These are phyloP conservation scores for Monarcha castaneiventris DNA, from an alignment of 2,113 vertebrate genomes.

Conservation along the genomic window DNA sequence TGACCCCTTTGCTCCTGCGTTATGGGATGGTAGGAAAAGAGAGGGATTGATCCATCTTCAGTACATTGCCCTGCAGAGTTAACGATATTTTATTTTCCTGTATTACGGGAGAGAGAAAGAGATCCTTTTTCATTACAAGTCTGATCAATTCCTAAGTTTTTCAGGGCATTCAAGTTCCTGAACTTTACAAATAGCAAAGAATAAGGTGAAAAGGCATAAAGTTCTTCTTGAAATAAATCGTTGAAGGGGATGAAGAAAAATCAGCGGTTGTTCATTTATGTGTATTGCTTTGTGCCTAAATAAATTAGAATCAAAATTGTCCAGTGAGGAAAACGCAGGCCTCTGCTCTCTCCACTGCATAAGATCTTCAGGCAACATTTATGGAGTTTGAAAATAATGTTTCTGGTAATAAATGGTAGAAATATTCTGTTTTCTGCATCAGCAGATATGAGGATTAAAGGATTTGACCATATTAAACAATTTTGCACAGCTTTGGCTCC, in stretches of 20 bases:
- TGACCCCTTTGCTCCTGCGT: conserved; percentile 36
- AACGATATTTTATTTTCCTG: conserved; percentile 59
- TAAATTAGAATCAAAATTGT: conserved; percentile 75
- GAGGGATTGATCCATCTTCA: conserved; percentile 48
- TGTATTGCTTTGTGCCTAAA: conserved; percentile 62
- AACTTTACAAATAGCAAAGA: conserved; percentile 17
- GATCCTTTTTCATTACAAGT: conserved; percentile 46
- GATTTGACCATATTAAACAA: conserved; percentile 79
- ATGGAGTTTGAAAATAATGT: conserved; percentile 75
- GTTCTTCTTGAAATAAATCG: conserved; percentile 20
- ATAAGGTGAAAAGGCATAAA: conserved; percentile 1
- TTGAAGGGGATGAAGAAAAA: conserved; percentile 32
- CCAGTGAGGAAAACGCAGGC: conserved; percentile 49
- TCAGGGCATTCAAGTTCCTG: conserved; percentile 22
- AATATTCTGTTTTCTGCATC: conserved; percentile 80
- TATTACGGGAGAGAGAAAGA: conserved; percentile 2
- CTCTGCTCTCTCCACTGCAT: conserved; percentile 57
- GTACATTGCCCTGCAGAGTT: conserved; percentile 40
- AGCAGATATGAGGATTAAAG: conserved; percentile 82
- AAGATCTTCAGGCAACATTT: conserved; percentile 67
- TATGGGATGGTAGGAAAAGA: conserved; percentile 20
- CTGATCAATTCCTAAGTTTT: conserved; percentile 62
- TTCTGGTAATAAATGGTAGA: conserved; percentile 80
- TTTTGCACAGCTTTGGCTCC: conserved; percentile 78
- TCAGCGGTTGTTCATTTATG: conserved; percentile 41